Evolutionary conservation across 2,797 vertebrate species (phyloP), one percentile per base, ranked within the genome.

Genomic region (Iguana delicatissima): DNA sequence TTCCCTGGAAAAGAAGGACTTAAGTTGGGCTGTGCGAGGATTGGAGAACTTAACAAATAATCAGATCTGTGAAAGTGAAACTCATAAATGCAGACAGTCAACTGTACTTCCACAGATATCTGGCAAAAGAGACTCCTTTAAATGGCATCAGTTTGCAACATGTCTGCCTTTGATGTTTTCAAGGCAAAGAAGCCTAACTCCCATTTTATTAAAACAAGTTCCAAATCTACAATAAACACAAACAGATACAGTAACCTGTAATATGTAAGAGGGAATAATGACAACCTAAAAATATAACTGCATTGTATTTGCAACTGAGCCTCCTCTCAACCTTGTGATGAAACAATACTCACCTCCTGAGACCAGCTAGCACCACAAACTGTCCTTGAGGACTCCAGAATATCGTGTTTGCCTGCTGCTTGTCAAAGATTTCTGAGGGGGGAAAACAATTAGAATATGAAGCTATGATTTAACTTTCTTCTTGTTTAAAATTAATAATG

Each of bases 351-450:
- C 69, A 99, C 99, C 99, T 99, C 95, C 99, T 98, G 93, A 99
- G 98, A 73, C 99, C 99, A 55, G 99, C 99, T 96, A 99, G 94
- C 69, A 99, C 99, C 87, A 99, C 96, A 89, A 99, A 99, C 94
- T 99, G 99, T n/a, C 99, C 99, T 94, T 99, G 99, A 2, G 99
- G 99, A 96, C 99, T 99, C 99, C 99, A 99, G 97, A 99, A 99
- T 97, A 99, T 99, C 93, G 99, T 99, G 95, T 99, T 99, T 72
- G 99, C 99, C 95, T 99, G 99, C 96, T 99, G 99, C 90, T 99
- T 99, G 94, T 99, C 99, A 92, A 99, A 99, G 12, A 97, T 98
- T 96, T 99, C 99, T 99, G 96, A 6, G 94, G 95, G 4, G 94
- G 96, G 91, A 62, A 94, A 86, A 81, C 8, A 2, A 69, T 62